These are phyloP conservation scores for Mesoligia furuncula DNA, from an alignment of 2,888 invertebrate species.

Conservation along the genomic window DNA sequence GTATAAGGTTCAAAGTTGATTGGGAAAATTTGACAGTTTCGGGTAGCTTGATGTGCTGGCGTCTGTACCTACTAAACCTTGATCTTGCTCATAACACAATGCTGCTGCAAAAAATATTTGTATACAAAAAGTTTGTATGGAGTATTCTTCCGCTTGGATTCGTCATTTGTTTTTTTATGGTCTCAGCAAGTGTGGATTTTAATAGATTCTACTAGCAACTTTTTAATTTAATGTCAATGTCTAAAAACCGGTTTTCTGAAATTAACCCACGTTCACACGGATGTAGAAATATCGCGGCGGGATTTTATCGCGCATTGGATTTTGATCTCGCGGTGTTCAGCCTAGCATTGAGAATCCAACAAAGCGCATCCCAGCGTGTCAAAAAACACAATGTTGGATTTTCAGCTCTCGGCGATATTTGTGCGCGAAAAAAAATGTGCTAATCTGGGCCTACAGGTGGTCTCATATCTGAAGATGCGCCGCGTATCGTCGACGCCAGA, in stretches of 20 bases:
- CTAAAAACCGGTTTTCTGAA: not conserved
- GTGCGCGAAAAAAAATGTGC: too few species aligned
- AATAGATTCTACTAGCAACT: not conserved
- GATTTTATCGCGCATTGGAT: not conserved
- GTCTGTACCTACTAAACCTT: slow-evolving; percentile 37
- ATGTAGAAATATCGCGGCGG: not conserved
- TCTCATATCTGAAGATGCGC: too few species aligned
- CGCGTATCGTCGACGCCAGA: too few species aligned
- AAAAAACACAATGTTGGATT: not conserved
- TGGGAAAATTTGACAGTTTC: too few species aligned
- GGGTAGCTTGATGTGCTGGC: too few species aligned
- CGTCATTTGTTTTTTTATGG: not conserved
- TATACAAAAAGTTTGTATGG: slow-evolving; percentile 28
- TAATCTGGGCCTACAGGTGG: too few species aligned
- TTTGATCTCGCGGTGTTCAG: not conserved
- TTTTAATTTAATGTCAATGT: not conserved
- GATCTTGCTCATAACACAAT: slow-evolving; percentile 39
- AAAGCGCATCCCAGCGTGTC: not conserved
- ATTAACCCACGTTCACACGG: not conserved
- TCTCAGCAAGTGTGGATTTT: not conserved
- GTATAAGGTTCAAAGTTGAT: too few species aligned
- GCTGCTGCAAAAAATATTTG: slow-evolving; percentile 15
- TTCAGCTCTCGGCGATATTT: accelerated
- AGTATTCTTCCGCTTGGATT: slow-evolving; percentile 1
- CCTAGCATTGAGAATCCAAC: not conserved